Evolutionary conservation across 2,888 invertebrate species (phyloP).

Genomic region (Eristalis tenax): DNA sequence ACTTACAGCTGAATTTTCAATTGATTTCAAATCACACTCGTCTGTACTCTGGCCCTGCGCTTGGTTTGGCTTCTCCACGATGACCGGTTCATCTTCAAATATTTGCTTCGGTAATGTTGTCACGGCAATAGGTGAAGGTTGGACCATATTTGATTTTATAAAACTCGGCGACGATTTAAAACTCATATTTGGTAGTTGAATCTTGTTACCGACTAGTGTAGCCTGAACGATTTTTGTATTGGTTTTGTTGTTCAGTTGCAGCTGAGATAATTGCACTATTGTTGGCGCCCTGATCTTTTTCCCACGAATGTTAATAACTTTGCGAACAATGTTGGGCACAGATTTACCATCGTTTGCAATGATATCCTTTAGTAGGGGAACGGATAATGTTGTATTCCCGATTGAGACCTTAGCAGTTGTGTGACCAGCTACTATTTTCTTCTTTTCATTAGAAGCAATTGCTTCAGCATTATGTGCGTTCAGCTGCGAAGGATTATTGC

Average conservation of each 20-base stretch:
- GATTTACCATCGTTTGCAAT: slow-evolving; percentile 66
- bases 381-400: slow-evolving; percentile 81
- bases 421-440: slow-evolving; percentile 81
- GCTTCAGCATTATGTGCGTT: neutral
- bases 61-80: slow-evolving; percentile 27
- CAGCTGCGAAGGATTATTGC: neutral
- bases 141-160: slow-evolving; percentile 78
- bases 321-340: slow-evolving; percentile 53
- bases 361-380: slow-evolving; percentile 80
- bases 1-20: neutral
- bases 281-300: slow-evolving; percentile 78
- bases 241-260: slow-evolving; percentile 78
- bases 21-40: slow-evolving; percentile 8
- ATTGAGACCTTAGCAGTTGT: slow-evolving; percentile 83
- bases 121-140: slow-evolving; percentile 83
- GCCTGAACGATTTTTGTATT: slow-evolving; percentile 81
- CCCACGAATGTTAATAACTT: slow-evolving; percentile 71
- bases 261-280: slow-evolving; percentile 79
- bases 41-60: neutral
- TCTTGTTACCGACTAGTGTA: slow-evolving; percentile 79
- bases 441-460: slow-evolving; percentile 45
- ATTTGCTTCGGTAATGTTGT: slow-evolving; percentile 85
- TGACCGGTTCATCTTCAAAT: slow-evolving; percentile 84
- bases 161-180: slow-evolving; percentile 73
- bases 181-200: slow-evolving; percentile 75